phyloP scores from a whole-genome alignment of 2,113 vertebrate genomes.

The Psammodynastes pulverulentus region DNA sequence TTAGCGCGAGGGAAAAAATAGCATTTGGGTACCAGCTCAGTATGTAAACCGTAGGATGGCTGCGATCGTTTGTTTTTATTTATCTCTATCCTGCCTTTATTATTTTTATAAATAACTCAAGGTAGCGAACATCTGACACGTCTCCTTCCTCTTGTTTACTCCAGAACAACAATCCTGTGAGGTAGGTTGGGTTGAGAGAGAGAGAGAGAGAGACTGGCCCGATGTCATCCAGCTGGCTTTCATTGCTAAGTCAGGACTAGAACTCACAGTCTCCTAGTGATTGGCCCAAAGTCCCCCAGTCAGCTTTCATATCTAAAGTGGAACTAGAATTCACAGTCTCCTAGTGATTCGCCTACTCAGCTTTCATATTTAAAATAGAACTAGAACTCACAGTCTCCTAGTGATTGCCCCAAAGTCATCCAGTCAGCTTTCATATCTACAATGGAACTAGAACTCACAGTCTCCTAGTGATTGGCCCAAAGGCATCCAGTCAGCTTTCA shows the following conservation, averaged over 20 bases:
- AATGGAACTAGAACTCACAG: accelerated
- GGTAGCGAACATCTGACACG: neutral
- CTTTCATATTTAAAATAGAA: accelerated
- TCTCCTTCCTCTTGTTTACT: neutral
- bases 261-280: neutral
- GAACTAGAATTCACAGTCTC: no score
- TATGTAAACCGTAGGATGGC: neutral
- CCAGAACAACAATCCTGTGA: neutral
- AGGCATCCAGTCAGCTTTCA: neutral
- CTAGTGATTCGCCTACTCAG: neutral
- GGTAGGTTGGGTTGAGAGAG: neutral
- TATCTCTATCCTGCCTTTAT: neutral
- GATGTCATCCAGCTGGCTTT: neutral
- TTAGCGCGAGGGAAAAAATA: neutral
- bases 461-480: neutral
- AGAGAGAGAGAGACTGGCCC: neutral
- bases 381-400: neutral
- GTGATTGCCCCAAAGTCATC: no score
- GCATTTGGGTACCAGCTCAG: neutral
- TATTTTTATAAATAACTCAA: neutral
- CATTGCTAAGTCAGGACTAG: neutral
- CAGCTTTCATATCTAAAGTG: no score
- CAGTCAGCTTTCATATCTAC: neutral
- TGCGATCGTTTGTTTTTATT: neutral
- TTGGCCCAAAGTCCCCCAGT: no score